Evolutionary conservation across 1,140 invertebrate species (phyloP), one percentile per base, ranked within the genome.

Genomic region (Temnothorax curvispinosus): DNA sequence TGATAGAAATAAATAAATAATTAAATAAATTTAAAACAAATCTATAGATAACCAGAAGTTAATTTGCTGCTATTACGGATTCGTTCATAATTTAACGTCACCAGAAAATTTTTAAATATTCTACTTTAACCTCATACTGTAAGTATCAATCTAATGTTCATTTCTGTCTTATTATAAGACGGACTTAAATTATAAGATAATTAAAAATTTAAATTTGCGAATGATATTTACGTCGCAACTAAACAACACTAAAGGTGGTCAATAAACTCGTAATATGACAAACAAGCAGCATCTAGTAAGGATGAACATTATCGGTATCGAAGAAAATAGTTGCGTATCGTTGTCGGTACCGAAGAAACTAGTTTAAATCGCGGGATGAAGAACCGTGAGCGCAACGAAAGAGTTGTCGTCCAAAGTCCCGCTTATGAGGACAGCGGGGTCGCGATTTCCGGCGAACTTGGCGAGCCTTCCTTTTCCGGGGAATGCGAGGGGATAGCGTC

Each of bases 341-440:
- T 69, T 35, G 1, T 69, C n/a, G 13, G 15, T 71, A 9, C 4
- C 69, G 2, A 75, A 75, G 8, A 82, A 7, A 62, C 52, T 62
- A 58, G 15, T 58, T 52, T 13, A 54, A 21, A 52, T 71, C 38
- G 50, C 88, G 84, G 60, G 13, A 91, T 91, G 90, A 90, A 87
- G 82, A 58, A 41, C 27, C 54, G 64, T 62, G 72, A 74, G 9
- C 47, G 56, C 4, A 71, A 62, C 60, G 65, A 9, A 44, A 64
- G 54, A 21, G 54, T 60, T 78, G 64, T 69, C 52, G 32, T 91
- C 21, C 87, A 86, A 38, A 90, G 87, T 87, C 91, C 90, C 27
- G 78, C 35, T 72, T 93, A 69, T 72, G 93, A 94, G 38, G 93
- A 94, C 47, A 94, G 93, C 65, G 93, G 93, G 2, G 81, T 94